Conservation (phyloP, 2,888 invertebrate genomes). For the Latheticus oryzae region DNA sequence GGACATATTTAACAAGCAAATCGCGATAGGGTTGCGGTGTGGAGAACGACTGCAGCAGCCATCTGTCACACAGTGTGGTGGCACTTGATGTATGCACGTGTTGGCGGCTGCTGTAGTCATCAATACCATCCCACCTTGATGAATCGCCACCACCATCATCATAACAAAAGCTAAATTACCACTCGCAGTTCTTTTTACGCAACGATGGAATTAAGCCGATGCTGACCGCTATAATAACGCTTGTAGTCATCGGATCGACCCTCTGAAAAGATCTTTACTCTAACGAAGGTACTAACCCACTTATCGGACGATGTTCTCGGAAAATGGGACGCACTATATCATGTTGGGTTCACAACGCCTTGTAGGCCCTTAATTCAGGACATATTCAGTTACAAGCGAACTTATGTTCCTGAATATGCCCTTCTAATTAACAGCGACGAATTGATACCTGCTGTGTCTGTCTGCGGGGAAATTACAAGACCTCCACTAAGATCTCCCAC, state of each 20-base stretch:
- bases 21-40: conserved; percentile 51
- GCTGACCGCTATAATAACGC: conserved; percentile 48
- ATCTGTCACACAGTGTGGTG: conserved; percentile 58
- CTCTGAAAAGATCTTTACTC: conserved; percentile 34
- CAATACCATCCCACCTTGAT: conserved; percentile 42
- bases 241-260: conserved; percentile 45
- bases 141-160: conserved; percentile 49
- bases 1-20: conserved; percentile 56
- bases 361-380: conserved; percentile 43
- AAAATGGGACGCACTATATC: conserved; percentile 40
- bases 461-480: conserved; percentile 32
- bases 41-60: conserved; percentile 54
- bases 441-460: conserved; percentile 20
- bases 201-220: conserved; percentile 48
- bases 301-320: conserved; percentile 36
- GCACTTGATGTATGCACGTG: conserved; percentile 58
- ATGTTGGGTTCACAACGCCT: conserved; percentile 44
- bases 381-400: conserved; percentile 45
- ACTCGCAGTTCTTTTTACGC: too few species aligned
- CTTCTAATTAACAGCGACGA: conserved; percentile 23
- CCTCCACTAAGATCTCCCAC: conserved; percentile 31
- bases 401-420: conserved; percentile 29
- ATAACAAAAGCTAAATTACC: conserved; percentile 61
- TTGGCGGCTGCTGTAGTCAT: conserved; percentile 48
- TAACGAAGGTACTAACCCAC: conserved; percentile 28